Evolutionary conservation across 2,797 vertebrate genomes (phyloP).

Genomic region (Pantherophis alleghaniensis): DNA sequence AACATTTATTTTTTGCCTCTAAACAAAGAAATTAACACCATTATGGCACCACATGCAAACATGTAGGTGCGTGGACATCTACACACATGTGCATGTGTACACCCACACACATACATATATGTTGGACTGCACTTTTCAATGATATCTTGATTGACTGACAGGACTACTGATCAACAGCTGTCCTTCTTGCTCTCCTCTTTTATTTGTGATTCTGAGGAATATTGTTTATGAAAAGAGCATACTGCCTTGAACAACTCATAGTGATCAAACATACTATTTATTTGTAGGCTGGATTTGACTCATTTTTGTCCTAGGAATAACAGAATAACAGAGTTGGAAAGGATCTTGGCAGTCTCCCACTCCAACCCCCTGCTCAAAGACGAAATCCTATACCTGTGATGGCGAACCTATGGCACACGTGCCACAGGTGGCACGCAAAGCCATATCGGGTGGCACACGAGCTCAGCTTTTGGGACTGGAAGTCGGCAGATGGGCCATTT

Average conservation of each 20-base stretch:
- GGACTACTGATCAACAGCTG: neutral
- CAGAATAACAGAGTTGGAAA: neutral
- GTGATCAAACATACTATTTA: neutral
- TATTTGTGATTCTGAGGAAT: neutral
- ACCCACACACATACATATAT: neutral
- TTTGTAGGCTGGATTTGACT: neutral
- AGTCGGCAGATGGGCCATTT: too few species aligned
- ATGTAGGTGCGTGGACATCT: rapidly evolving
- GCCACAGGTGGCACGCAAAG: too few species aligned
- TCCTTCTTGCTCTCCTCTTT: neutral
- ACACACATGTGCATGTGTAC: neutral
- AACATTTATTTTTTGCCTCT: conserved; percentile 43
- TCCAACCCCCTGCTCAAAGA: neutral
- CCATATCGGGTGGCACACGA: too few species aligned
- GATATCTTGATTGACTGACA: conserved; percentile 7
- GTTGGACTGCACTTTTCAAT: neutral
- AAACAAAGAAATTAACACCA: conserved; percentile 34
- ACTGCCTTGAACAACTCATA: neutral
- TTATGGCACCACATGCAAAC: neutral
- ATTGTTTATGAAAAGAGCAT: neutral
- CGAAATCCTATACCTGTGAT: neutral
- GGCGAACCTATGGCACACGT: too few species aligned
- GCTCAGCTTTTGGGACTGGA: too few species aligned
- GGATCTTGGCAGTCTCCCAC: neutral
- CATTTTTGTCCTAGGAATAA: neutral